phyloP scores from a whole-genome alignment of 35 echinoderm and acorn worm species.

The Heliocidaris tuberculata region DNA sequence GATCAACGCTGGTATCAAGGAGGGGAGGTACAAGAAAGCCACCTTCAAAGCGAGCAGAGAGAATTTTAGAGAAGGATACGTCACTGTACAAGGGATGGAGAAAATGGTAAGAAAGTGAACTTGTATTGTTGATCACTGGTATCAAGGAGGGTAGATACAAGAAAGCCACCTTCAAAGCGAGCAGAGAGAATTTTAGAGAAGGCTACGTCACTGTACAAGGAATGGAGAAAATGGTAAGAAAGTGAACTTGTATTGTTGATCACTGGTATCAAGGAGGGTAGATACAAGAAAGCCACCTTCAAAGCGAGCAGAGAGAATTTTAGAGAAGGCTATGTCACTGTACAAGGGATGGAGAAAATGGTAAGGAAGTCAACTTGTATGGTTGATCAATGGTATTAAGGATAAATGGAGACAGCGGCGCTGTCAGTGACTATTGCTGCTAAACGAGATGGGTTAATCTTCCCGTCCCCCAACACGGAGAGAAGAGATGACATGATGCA shows the following conservation, averaged over 20 bases:
- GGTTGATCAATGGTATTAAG: slow-evolving; percentile 60
- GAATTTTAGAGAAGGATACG: slow-evolving; percentile 87
- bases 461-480: neutral
- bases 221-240: slow-evolving; percentile 81
- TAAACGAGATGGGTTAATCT: neutral
- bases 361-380: slow-evolving; percentile 47
- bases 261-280: slow-evolving; percentile 70
- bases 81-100: slow-evolving; percentile 81
- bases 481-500: neutral
- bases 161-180: slow-evolving; percentile 82
- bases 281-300: slow-evolving; percentile 78
- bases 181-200: slow-evolving; percentile 95
- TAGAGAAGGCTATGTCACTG: slow-evolving; percentile 81
- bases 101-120: slow-evolving; percentile 64
- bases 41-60: slow-evolving; percentile 88
- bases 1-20: slow-evolving; percentile 83
- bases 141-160: slow-evolving; percentile 74
- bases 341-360: slow-evolving; percentile 80
- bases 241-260: neutral
- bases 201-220: slow-evolving; percentile 77
- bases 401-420: too few species aligned
- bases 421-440: slow-evolving; percentile 7
- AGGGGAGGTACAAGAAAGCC: slow-evolving; percentile 67
- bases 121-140: slow-evolving; percentile 4
- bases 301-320: slow-evolving; percentile 93